Percentiles rank a stretch among this genome's conserved stretches.
Evolutionary conservation across 2,113 vertebrate species (phyloP).

Genomic region (Nibea coibor): DNA sequence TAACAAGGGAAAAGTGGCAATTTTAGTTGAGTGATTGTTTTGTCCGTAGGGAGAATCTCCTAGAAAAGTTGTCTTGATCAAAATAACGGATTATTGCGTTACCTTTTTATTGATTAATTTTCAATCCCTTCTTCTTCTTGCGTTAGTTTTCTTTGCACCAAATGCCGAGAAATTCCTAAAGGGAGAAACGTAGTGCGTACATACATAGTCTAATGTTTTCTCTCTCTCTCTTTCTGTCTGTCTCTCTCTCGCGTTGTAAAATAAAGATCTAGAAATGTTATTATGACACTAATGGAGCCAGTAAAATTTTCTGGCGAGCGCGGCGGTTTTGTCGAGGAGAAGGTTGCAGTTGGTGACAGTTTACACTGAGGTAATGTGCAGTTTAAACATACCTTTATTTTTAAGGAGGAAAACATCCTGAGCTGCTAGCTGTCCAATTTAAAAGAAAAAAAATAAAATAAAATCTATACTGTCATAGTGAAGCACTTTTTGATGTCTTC

Average conservation of each 20-base stretch:
- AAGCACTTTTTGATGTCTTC: conserved; percentile 79
- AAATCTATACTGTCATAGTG: conserved; percentile 69
- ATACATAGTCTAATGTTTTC: conserved; percentile 22
- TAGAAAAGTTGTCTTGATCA: conserved; percentile 25
- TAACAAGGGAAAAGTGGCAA: conserved; percentile 79
- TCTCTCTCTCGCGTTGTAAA: conserved; percentile 34
- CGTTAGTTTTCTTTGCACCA: conserved; percentile 54
- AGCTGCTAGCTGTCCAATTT: conserved; percentile 70
- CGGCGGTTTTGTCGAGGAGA: conserved; percentile 20
- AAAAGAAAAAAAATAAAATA: conserved; percentile 11
- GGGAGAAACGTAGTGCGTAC: conserved; percentile 31
- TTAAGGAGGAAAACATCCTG: conserved; percentile 65
- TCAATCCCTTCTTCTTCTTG: conserved; percentile 2
- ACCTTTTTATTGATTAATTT: not conserved
- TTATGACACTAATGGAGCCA: conserved; percentile 51
- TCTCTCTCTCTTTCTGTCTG: not conserved
- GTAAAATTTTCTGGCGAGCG: conserved; percentile 31
- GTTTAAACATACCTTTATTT: conserved; percentile 54
- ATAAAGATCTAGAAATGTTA: conserved; percentile 40
- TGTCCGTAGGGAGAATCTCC: conserved; percentile 47
- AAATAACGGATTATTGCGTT: conserved; percentile 22
- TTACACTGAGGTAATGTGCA: conserved; percentile 59
- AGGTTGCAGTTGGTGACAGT: conserved; percentile 46
- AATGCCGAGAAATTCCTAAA: conserved; percentile 40
- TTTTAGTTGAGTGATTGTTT: conserved; percentile 55